Evolutionary conservation across 2,113 vertebrate species (phyloP), one percentile per base, ranked within the genome.

Genomic region (Choloepus hoffmanni): DNA sequence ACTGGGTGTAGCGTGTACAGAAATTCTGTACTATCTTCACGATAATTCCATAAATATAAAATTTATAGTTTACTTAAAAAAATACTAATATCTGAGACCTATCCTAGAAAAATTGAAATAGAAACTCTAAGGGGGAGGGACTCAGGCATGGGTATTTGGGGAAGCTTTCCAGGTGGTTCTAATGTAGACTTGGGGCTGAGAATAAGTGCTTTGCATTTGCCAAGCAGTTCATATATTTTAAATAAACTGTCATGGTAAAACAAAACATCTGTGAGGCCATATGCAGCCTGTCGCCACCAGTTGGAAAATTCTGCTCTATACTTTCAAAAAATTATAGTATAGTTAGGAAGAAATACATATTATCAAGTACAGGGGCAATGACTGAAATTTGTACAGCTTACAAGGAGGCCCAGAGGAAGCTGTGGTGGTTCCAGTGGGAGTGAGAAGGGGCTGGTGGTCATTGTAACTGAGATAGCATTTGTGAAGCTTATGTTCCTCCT

Each of bases 261-360:
- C 63, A 94, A 94, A 94, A 96, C 86, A 93, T 95, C 97, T 96
- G 92, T 85, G 83, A 45, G 89, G 93, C 95, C 93, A 77, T 77
- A 79, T 58, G 93, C 48, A 90, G 84, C 50, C 89, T 81, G 93
- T 96, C 48, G 14, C 91, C 94, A 96, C 93, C 78, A 87, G 83
- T 84, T 94, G 90, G 86, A 78, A 77, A 82, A 89, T 91, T 94
- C 90, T 67, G 53, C 67, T 89, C 55, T 60, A 68, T 62, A 58
- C 92, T 77, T 96, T 85, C 33, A 94, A 94, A 91, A 86, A 96
- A 72, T 77, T 67, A 65, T 26, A 91, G 53, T 50, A 81, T 9
- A 24, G 82, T 74, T 84, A 73, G 63, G 67, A 58, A 89, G 92
- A 92, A 87, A 67, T 55, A 78, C 15, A 8, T 62, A 50, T 62